Conservation (phyloP, 2,797 vertebrate genomes). For the Muscicapa comitata region DNA sequence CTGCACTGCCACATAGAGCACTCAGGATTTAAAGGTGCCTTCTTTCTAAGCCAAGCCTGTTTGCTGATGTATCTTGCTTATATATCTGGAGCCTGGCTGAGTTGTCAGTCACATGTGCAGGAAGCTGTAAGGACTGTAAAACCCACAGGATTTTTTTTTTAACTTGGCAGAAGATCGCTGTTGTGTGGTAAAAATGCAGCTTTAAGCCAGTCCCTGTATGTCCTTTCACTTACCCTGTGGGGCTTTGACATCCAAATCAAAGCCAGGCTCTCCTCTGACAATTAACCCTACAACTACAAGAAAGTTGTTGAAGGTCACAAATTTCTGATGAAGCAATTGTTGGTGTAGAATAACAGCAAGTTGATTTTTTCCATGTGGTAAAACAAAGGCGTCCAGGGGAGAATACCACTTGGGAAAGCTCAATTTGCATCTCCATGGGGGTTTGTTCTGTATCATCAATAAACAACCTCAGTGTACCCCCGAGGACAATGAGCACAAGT, state of each 20-base stretch:
- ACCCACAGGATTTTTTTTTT: background rate
- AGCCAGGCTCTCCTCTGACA: background rate
- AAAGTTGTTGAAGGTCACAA: background rate
- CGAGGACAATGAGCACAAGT: rapidly evolving
- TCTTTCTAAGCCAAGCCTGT: background rate
- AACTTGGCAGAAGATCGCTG: background rate
- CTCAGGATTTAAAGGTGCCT: background rate
- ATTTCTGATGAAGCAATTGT: background rate
- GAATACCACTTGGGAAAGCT: background rate
- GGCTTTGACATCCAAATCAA: background rate
- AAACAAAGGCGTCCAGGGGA: background rate
- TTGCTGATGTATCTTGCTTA: background rate
- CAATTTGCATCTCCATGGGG: rapidly evolving
- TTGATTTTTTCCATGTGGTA: background rate
- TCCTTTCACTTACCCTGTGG: background rate
- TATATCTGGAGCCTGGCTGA: background rate
- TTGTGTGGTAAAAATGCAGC: background rate
- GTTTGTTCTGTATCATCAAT: background rate
- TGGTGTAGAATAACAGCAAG: background rate
- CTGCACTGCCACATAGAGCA: background rate
- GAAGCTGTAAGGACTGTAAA: slow-evolving; percentile 10
- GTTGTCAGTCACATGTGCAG: background rate
- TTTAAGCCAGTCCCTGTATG: background rate
- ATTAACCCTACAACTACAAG: background rate
- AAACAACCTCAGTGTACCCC: background rate